These are phyloP conservation scores for Pungitius pungitius DNA, from an alignment of 2,113 vertebrate species.

Conservation along the genomic window DNA sequence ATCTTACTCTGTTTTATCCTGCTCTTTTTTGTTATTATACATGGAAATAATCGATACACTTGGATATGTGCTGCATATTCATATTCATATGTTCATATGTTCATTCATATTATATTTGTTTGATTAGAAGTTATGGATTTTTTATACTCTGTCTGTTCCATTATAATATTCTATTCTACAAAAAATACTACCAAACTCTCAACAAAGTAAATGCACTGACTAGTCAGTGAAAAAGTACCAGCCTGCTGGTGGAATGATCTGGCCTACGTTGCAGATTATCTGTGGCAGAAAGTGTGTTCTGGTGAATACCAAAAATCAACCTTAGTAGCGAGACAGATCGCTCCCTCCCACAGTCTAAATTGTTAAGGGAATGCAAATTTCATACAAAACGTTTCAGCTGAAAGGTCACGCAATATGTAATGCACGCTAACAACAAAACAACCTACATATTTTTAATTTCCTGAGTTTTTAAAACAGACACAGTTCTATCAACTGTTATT, in stretches of 20 bases:
- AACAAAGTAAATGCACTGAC: neutral
- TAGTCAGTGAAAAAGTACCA: neutral
- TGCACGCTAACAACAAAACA: conserved; percentile 50
- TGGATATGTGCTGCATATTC: neutral
- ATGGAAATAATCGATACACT: neutral
- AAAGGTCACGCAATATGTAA: conserved; percentile 63
- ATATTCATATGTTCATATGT: too few relatives aligned
- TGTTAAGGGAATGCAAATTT: conserved; percentile 64
- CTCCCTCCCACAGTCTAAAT: conserved; percentile 30
- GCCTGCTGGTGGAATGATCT: neutral
- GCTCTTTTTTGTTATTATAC: neutral
- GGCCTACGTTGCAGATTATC: neutral
- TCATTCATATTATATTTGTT: neutral
- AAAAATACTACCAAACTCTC: neutral
- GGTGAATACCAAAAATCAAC: conserved; percentile 39
- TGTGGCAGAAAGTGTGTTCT: conserved; percentile 5
- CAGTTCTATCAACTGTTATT: conserved; percentile 26
- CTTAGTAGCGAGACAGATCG: neutral
- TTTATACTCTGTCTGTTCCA: neutral
- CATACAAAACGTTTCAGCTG: conserved; percentile 56
- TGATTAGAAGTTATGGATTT: neutral
- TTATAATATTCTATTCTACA: neutral
- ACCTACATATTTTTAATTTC: conserved; percentile 24
- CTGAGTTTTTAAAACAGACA: conserved; percentile 30
- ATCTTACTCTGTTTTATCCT: neutral